A percentile compares a stretch with the other conserved stretches of the same genome.
phyloP scores from a whole-genome alignment of 2,797 vertebrate species.

The Sebastes diaconus region DNA sequence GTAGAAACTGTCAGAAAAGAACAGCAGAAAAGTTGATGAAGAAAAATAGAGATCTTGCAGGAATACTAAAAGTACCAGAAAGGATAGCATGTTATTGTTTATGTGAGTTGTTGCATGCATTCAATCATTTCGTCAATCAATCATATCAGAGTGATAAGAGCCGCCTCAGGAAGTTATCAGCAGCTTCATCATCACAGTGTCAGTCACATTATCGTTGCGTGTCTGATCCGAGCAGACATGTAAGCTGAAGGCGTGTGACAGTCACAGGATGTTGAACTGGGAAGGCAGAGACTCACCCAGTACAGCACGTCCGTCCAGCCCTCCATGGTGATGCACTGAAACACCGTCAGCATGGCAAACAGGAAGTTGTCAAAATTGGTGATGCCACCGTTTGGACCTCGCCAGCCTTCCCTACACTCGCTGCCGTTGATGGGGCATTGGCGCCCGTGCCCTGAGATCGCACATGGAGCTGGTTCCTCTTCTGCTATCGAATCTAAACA shows the following conservation, averaged over 20 bases:
- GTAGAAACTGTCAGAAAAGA: slow-evolving; percentile 25
- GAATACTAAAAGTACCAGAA: slow-evolving; percentile 5
- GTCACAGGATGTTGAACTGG: slow-evolving; percentile 29
- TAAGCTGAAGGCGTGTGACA: slow-evolving; percentile 32
- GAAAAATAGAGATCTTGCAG: slow-evolving; percentile 13
- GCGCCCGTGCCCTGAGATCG: slow-evolving; percentile 96
- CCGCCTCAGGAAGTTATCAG: slow-evolving; percentile 59
- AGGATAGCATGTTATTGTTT: slow-evolving; percentile 14
- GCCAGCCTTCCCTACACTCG: slow-evolving; percentile 94
- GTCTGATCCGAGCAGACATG: slow-evolving; percentile 51
- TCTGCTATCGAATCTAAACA: slow-evolving; percentile 86
- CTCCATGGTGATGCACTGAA: slow-evolving; percentile 99
- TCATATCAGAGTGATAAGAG: slow-evolving; percentile 52
- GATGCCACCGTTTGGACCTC: slow-evolving; percentile 96
- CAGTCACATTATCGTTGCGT: slow-evolving; percentile 43
- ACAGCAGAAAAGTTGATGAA: slow-evolving; percentile 2
- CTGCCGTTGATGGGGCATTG: slow-evolving; percentile 93
- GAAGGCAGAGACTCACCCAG: slow-evolving; percentile 87
- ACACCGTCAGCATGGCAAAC: slow-evolving; percentile 98
- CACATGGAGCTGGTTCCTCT: slow-evolving; percentile 96
- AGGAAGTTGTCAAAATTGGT: slow-evolving; percentile 99
- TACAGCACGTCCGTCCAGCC: slow-evolving; percentile 99
- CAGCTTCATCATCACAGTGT: slow-evolving; percentile 56
- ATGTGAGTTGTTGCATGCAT: slow-evolving; percentile 27
- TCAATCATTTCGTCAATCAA: slow-evolving; percentile 60